A percentile compares a stretch with the other conserved stretches of the same genome.
phyloP scores from a whole-genome alignment of 2,113 vertebrate genomes.

The Pelecanus crispus region DNA sequence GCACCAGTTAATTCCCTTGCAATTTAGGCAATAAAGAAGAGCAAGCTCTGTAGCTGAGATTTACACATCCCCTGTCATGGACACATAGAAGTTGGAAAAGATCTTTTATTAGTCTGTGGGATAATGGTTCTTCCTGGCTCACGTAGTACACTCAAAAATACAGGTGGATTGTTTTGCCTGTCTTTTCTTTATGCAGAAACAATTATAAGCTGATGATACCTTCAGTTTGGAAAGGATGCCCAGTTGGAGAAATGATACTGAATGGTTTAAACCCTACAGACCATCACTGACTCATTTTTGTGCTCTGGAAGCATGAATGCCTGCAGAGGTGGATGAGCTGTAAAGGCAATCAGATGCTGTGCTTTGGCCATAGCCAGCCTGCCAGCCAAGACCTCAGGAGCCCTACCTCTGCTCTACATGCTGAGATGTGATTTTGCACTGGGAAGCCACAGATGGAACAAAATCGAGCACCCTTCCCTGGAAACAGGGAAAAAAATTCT shows the following conservation, averaged over 20 bases:
- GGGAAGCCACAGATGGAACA: neutral
- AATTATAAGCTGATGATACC: neutral
- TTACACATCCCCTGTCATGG: neutral
- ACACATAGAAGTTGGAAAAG: neutral
- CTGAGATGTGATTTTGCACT: neutral
- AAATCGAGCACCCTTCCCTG: neutral
- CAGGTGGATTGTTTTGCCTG: neutral
- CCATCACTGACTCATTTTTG: neutral
- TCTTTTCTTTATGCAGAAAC: neutral
- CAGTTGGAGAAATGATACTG: neutral
- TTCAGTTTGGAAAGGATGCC: neutral
- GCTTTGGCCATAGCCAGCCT: neutral
- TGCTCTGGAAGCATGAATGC: neutral
- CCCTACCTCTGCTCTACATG: neutral
- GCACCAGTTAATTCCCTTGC: neutral
- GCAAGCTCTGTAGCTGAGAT: neutral
- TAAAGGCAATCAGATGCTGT: fast-evolving
- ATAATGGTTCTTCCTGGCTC: neutral
- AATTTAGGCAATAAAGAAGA: neutral
- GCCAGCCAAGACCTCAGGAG: neutral
- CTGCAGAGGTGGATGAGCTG: neutral
- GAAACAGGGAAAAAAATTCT: neutral
- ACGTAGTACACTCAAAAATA: neutral
- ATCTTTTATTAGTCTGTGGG: neutral
- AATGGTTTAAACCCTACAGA: neutral